Base-by-base conservation (phyloP, 2,797 vertebrate genomes). In the Kryptolebias ocellatus region DNA sequence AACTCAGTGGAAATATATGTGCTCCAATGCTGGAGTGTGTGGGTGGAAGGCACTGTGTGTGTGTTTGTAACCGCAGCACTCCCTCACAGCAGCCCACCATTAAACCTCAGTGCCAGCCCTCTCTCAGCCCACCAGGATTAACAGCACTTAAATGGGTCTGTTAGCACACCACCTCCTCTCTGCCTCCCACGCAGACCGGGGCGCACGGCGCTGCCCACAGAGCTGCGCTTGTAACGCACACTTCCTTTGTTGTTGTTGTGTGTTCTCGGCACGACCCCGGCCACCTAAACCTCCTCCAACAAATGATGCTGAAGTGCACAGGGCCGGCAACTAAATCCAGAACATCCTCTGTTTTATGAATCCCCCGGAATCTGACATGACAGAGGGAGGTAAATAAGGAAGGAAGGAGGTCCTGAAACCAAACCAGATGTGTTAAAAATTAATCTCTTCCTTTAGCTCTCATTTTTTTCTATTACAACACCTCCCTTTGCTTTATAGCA, bases 81-180 rank as follows among this genome's bases (percentile, higher is more conserved):
- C 81, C 78, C 69, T 84, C 87, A 86, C 85, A 88, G 88, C 83
- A 83, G 88, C 79, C 83, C 72, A 84, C 86, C 85, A 89, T 85
- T 90, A 90, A 88, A 90, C 70, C 71, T 70, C 56, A 70, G 89
- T 86, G 86, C 78, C 87, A 83, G 79, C 73, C 76, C 86, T 85
- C 75, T 89, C 81, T 77, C 87, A 79, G 79, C 84, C 83, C 88
- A 87, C 85, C 82, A 78, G 89, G 91, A 90, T 92, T 90, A 93
- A 89, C 90, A 87, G 87, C 89, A 87, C 87, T 92, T 90, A 90
- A 92, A 90, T 83, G 88, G 81, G 78, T 69, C 83, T 87, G 87
- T 90, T 90, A 84, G 81, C 80, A 73, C 81, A 79, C 83, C 78
- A 57, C 83, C 83, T 85, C 80, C 87, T 85, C 81, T 67, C 58